Evolutionary conservation across 2,797 vertebrate genomes (phyloP).

Genomic region (Eremophila alpestris): DNA sequence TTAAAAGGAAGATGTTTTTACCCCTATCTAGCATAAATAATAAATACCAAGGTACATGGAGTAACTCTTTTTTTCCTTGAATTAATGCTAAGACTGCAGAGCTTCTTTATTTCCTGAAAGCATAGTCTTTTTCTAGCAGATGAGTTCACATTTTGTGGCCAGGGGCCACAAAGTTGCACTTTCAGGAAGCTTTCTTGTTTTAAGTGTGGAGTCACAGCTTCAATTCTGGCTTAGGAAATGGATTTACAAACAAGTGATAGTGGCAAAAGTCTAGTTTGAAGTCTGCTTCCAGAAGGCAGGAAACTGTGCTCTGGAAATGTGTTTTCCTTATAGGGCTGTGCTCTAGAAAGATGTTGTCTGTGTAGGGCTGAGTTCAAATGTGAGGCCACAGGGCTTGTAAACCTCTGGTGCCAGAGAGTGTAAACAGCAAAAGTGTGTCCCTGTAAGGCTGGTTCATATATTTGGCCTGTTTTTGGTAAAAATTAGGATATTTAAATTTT

Average conservation of each 20-base stretch:
- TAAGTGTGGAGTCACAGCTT: background rate
- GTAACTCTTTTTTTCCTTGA: background rate
- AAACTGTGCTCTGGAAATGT: background rate
- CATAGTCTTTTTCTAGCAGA: background rate
- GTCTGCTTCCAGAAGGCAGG: background rate
- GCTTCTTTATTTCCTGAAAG: background rate
- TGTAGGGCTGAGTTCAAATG: background rate
- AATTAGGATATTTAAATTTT: background rate
- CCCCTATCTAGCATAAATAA: no score
- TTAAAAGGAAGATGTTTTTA: background rate
- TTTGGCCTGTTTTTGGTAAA: background rate
- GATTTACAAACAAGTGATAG: background rate
- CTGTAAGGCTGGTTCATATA: background rate
- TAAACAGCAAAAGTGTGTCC: background rate
- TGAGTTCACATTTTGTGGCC: background rate
- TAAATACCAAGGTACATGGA: background rate
- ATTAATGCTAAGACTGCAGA: background rate
- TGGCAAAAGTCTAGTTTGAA: background rate
- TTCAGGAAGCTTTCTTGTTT: background rate
- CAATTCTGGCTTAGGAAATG: background rate
- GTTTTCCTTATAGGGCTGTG: background rate
- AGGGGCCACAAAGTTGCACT: background rate
- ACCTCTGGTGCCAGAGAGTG: background rate
- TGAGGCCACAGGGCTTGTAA: background rate
- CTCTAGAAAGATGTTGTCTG: rapidly evolving